A percentile compares a stretch with the other conserved stretches of the same genome.
These are phyloP conservation scores for Chionoecetes opilio DNA, from an alignment of 1,140 invertebrate genomes.

Conservation along the genomic window DNA sequence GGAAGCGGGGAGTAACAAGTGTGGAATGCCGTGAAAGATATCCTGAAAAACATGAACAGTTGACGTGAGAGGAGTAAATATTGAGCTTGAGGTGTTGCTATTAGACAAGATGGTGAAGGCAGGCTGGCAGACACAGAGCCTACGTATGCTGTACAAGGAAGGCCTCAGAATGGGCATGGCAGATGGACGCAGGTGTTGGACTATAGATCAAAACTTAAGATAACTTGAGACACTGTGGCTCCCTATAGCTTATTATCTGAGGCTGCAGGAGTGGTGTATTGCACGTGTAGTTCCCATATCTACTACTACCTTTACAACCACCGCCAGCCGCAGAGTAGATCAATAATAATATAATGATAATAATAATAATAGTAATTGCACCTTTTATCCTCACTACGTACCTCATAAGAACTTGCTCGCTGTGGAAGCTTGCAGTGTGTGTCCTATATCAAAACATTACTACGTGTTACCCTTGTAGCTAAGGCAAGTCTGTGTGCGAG, in stretches of 20 bases:
- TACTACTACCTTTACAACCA: neutral
- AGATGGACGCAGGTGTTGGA: slow-evolving; percentile 17
- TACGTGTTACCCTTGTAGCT: slow-evolving; percentile 69
- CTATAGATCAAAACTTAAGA: neutral
- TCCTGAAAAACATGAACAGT: neutral
- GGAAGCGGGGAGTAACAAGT: neutral
- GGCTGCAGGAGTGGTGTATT: slow-evolving; percentile 52
- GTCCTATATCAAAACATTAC: slow-evolving; percentile 74
- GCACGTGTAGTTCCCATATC: slow-evolving; percentile 68
- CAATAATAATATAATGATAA: slow-evolving; percentile 19
- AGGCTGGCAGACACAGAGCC: neutral
- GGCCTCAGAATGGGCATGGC: neutral
- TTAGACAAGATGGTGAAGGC: neutral
- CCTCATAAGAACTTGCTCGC: slow-evolving; percentile 73
- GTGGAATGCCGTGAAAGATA: slow-evolving; percentile 24
- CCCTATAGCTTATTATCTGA: neutral
- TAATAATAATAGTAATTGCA: slow-evolving; percentile 45
- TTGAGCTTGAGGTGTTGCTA: neutral
- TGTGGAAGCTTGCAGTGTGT: slow-evolving; percentile 75
- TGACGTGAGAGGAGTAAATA: neutral
- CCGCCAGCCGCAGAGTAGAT: slow-evolving; percentile 58
- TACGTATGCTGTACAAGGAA: neutral
- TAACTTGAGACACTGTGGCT: neutral
- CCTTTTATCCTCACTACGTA: slow-evolving; percentile 69
- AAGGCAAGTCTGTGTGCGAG: slow-evolving; percentile 55